Conservation (phyloP, 2,888 invertebrate species). For the Sminthurides aquaticus region DNA sequence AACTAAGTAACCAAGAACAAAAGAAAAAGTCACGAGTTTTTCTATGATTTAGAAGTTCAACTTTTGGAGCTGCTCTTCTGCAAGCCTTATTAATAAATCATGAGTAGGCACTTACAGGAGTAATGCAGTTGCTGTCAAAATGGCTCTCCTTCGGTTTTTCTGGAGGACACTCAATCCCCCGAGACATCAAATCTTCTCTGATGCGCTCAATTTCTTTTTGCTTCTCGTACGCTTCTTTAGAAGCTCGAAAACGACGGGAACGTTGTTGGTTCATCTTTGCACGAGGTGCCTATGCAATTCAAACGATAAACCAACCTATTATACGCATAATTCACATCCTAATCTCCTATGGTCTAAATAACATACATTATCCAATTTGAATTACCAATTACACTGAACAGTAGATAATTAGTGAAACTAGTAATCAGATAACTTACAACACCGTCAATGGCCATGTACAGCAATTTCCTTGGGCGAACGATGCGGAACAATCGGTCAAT, state of each 20-base stretch:
- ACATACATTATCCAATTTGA: too few species aligned
- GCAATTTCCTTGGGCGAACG: conserved; percentile 79
- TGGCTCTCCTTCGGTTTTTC: conserved; percentile 85
- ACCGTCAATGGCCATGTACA: conserved; percentile 99
- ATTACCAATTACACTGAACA: too few species aligned
- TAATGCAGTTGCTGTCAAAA: conserved; percentile 99
- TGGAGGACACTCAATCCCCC: conserved; percentile 70
- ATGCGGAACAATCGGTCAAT: conserved; percentile 91
- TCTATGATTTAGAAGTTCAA: too few species aligned
- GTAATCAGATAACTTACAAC: conserved; percentile 75
- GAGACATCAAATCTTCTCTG: conserved; percentile 62
- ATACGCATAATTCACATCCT: not conserved
- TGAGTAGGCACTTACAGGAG: conserved; percentile 64
- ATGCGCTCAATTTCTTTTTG: conserved; percentile 74
- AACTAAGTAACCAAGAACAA: conserved; percentile 7
- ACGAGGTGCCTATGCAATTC: conserved; percentile 65
- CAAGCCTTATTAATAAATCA: too few species aligned
- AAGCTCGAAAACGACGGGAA: conserved; percentile 89
- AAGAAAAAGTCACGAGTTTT: not conserved
- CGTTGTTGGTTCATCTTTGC: conserved; percentile 99
- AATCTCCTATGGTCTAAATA: too few species aligned
- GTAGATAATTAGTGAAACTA: too few species aligned
- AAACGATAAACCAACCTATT: conserved; percentile 21
- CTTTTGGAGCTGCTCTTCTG: too few species aligned
- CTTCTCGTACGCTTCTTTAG: conserved; percentile 88